Percentiles rank a stretch among this genome's conserved stretches.
phyloP scores from a whole-genome alignment of 2,113 vertebrate species.

The Nematolebias whitei region DNA sequence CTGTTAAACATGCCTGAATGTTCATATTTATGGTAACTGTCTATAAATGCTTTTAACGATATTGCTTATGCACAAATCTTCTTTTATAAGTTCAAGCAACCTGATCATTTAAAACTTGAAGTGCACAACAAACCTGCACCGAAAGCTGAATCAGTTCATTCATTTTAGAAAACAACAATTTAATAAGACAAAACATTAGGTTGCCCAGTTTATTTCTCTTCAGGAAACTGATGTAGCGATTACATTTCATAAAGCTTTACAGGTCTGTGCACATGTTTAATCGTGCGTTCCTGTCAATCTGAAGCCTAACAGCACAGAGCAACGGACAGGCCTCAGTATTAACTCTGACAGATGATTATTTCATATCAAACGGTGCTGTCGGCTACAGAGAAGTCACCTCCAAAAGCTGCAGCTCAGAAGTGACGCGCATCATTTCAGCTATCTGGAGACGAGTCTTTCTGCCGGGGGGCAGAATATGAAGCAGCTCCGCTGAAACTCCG shows the following conservation, averaged over 20 bases:
- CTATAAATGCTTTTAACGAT: too few species aligned
- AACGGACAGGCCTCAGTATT: constrained; percentile 36
- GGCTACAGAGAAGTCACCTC: constrained; percentile 27
- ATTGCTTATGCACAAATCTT: too few species aligned
- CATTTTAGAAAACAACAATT: too few species aligned
- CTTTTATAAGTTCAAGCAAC: too few species aligned
- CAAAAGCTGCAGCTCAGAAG: constrained; percentile 27
- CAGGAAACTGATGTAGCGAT: constrained; percentile 4
- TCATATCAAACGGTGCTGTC: constrained; percentile 1
- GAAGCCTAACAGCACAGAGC: constrained; percentile 8
- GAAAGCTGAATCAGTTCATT: too few species aligned
- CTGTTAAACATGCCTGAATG: too few species aligned
- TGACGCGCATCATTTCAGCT: constrained; percentile 19
- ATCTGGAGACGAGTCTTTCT: neutral
- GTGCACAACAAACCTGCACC: too few species aligned
- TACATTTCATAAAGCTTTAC: constrained; percentile 11
- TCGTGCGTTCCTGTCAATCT: constrained; percentile 26
- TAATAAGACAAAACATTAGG: neutral
- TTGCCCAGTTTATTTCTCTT: constrained; percentile 3
- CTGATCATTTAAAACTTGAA: too few species aligned
- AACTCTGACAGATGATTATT: constrained; percentile 47
- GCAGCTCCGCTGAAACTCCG: neutral
- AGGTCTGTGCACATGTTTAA: constrained; percentile 12
- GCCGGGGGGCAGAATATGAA: neutral
- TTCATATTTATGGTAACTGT: too few species aligned